Evolutionary conservation across 2,888 invertebrate species (phyloP), one percentile per base, ranked within the genome.

Genomic region (Drosophila merina): DNA sequence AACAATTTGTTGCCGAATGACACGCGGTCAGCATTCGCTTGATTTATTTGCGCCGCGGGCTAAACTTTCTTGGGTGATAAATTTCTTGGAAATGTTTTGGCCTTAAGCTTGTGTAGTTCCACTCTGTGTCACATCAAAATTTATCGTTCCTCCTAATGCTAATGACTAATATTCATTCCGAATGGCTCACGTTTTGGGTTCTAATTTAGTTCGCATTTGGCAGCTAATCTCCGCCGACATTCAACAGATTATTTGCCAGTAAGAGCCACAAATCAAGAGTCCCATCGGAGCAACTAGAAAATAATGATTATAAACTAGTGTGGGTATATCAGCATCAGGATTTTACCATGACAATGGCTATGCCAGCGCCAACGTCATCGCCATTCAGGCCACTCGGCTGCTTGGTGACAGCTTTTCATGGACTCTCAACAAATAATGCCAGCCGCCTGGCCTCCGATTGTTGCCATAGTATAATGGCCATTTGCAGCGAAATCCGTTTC

Each of bases 121-220:
- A 20, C 20, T 20, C 57, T 50, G 28, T 7, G 60, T 44, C 42
- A 10, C 59, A 74, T 56, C 31, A 40, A 67, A 58, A 67, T 57
- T 71, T 57, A 62, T 45, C 50, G 50, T 63, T 59, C 51, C 64
- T 60, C 59, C 74, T 54, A 49, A 63, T 66, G 45, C 42, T 63
- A 77, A 68, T 77, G 72, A 74, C 63, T 67, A 67, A 80, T 67
- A 58, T 57, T 50, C 51, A 59, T 51, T 76, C 79, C 55, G 63
- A 57, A 64, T 64, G 44, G 58, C 36, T 45, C 56, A 67, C 56
- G 50, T 38, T 60, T 42, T 28, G 6, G 36, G 31, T 14, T 45
- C n/a, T 45, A 59, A 38, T 36, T 57, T 57, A 20, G 52, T 59
- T 58, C n/a, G n/a, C 12, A 67, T 57, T 31, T 2, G 8, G 38